These are phyloP conservation scores for Sphaerophoria rueppellii DNA, from an alignment of 2,888 invertebrate genomes.

Conservation along the genomic window DNA sequence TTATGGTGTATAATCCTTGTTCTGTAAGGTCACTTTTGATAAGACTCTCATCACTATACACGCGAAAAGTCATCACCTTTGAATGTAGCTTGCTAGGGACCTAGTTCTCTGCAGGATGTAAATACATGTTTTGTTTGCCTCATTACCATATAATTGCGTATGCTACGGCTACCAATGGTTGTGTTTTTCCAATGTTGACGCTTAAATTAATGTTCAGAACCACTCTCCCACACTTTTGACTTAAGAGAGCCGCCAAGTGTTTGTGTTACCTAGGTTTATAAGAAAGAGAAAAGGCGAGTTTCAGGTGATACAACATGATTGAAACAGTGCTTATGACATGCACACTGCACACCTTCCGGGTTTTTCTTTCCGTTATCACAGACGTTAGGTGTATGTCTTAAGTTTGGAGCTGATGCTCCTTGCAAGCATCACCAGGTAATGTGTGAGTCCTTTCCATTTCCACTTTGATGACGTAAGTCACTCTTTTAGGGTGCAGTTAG, in stretches of 20 bases:
- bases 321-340: slow-evolving; percentile 73
- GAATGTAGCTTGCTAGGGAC: neutral
- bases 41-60: slow-evolving; percentile 8
- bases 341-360: slow-evolving; percentile 57
- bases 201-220: slow-evolving; percentile 1
- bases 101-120: neutral
- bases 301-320: slow-evolving; percentile 70
- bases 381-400: slow-evolving; percentile 30
- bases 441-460: slow-evolving; percentile 60
- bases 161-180: neutral
- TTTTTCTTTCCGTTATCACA: slow-evolving; percentile 55
- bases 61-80: neutral
- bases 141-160: slow-evolving; percentile 14
- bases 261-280: neutral
- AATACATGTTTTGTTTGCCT: neutral
- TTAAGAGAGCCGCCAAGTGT: slow-evolving; percentile 12
- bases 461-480: slow-evolving; percentile 64
- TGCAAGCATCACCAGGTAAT: slow-evolving; percentile 57
- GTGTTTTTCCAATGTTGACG: slow-evolving; percentile 31
- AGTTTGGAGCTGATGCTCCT: slow-evolving; percentile 51
- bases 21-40: slow-evolving; percentile 58
- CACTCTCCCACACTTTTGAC: slow-evolving; percentile 36
- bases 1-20: slow-evolving; percentile 49
- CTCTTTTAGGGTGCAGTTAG: slow-evolving; percentile 56
- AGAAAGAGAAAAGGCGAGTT: slow-evolving; percentile 23